Base-by-base conservation (phyloP, 2,888 invertebrate genomes). In the Cataglyphis cursor region DNA sequence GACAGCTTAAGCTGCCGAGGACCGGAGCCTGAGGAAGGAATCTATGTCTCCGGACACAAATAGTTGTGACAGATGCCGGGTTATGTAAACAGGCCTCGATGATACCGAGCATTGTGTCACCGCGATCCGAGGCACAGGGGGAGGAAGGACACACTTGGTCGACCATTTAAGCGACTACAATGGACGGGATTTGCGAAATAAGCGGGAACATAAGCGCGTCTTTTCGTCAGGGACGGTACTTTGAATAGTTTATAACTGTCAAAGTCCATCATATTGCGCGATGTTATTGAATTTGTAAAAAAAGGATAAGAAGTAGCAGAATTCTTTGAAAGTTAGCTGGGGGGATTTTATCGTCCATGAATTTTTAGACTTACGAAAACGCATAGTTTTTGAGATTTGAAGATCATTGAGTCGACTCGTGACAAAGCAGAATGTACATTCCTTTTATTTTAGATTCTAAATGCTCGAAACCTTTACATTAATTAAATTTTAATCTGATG, bases 31-130 rank as follows among this genome's bases (percentile, higher is more conserved):
- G 76, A 82, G 84, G 82, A 86, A 85, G 82, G 87, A 90, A 91
- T 92, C 89, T 90, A 78, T 89, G 88, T 88, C 87, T 85, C 78
- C 65, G 78, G 88, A 87, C 86, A 92, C 92, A 93, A 93, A 93
- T 92, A 93, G 93, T 93, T 93, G 93, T 93, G 93, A 93, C 93
- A 93, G 92, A 93, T 92, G 93, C 91, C 90, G 91, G 92, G 92
- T 93, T 93, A 92, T 93, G 91, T 92, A 93, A 93, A 93, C 91
- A 89, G 91, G 88, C 84, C 85, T 86, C 82, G 85, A 85, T 88
- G 88, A 90, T 89, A 88, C 73, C 74, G 70, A 64, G 89, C 86
- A 92, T 92, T 93, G 91, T 92, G 90, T 89, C 90, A 87, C 85
- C 81, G 81, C 59, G 86, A 88, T 85, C 87, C 85, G 38, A 28